Conservation (phyloP, 2,113 vertebrate genomes). For the Heptranchias perlo region DNA sequence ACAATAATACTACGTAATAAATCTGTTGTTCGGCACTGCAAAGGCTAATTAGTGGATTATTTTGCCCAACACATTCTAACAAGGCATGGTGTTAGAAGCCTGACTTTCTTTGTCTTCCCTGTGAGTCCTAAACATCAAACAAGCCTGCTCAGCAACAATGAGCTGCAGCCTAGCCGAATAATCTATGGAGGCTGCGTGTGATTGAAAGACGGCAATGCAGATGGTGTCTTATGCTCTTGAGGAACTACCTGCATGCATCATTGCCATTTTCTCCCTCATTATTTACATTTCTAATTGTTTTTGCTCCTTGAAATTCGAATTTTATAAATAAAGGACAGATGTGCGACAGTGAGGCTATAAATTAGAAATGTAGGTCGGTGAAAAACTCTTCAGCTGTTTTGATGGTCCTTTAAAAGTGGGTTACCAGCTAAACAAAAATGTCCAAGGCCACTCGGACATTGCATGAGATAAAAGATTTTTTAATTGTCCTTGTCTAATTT, state of each 20-base stretch:
- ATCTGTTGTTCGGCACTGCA: neutral
- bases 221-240: neutral
- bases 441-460: neutral
- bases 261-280: neutral
- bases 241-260: neutral
- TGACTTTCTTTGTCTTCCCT: neutral
- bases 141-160: neutral
- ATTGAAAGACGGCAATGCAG: neutral
- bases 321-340: neutral
- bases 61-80: neutral
- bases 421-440: too few species aligned
- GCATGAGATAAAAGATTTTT: neutral
- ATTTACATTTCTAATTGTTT: neutral
- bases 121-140: neutral
- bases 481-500: neutral
- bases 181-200: neutral
- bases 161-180: neutral
- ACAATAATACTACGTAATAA: neutral
- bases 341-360: neutral
- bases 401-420: neutral
- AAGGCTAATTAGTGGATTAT: neutral
- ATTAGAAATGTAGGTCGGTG: neutral
- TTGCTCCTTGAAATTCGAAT: constrained; percentile 6
- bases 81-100: neutral
- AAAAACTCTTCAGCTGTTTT: neutral